phyloP scores from a whole-genome alignment of 2,888 invertebrate genomes.

The Cheilosia pagana region DNA sequence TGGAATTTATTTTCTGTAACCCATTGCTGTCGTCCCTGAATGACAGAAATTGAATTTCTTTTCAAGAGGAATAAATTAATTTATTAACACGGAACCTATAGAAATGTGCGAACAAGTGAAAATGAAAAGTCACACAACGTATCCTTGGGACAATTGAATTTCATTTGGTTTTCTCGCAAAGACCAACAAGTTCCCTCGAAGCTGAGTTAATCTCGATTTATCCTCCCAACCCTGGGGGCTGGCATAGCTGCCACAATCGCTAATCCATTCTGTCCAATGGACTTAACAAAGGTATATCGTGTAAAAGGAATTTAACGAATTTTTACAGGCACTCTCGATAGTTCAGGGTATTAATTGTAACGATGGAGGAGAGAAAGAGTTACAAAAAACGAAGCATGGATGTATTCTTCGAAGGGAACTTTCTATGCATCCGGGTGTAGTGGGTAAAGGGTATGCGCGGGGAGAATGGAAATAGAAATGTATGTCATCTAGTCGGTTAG shows the following conservation, averaged over 20 bases:
- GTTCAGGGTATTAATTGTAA: background rate
- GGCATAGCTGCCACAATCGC: background rate
- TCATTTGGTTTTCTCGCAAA: background rate
- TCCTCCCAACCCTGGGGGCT: background rate
- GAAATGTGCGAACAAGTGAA: background rate
- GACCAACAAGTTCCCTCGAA: background rate
- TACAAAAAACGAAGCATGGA: background rate
- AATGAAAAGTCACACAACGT: background rate
- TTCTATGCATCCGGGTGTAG: no score
- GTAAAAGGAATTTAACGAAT: background rate
- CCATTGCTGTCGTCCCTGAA: no score
- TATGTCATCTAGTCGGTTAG: no score
- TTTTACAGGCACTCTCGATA: background rate
- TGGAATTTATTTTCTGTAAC: no score
- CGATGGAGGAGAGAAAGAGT: background rate
- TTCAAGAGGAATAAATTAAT: background rate
- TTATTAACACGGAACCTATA: background rate
- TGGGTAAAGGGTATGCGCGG: no score
- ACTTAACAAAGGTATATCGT: background rate
- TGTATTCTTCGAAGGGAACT: no score
- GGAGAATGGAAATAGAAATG: no score
- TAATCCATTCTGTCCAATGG: background rate
- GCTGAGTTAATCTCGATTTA: background rate
- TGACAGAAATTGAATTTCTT: background rate
- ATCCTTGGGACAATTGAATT: background rate